Base-by-base conservation (phyloP, 2,888 invertebrate species). In the Drosophila mayaguana region DNA sequence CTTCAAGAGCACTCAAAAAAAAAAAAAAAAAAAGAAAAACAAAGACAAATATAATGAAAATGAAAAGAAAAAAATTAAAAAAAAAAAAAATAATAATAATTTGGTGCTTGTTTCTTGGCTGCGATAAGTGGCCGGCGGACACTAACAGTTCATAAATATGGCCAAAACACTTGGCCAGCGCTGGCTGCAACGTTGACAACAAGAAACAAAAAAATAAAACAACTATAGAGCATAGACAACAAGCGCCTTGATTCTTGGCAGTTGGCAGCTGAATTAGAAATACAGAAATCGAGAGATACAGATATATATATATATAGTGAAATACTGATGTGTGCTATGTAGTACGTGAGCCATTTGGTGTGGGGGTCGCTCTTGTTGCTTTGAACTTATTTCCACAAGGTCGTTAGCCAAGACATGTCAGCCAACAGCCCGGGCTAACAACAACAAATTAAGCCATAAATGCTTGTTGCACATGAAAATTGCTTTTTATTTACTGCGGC, bases 321-420 rank as follows among this genome's bases (percentile, higher is more conserved):
- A 56, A 55, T 38, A 63, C 82, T 73, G 55, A 75, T 77, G 77
- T 80, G 40, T 54, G 55, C 32, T 80, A 22, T 53, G 55, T 43
- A 80, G 32, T 32, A 32, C 83, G 83, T 84, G 84, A 65, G 84
- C 51, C 75, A 70, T 60, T 73, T 66, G 68, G 66, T 84, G 87
- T 88, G 87, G 89, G 87, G 87, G 89, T 84, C 87, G 87, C 85
- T 82, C 85, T 88, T 84, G 88, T 89, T 80, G 88, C 86, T 86
- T 86, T 86, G 86, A 86, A 86, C 86, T 86, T 89, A 89, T 89
- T 86, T 89, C 64, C 76, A 83, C 86, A 86, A 86, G 86, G 86
- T 89, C 89, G 84, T 76, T 81, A 63, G 65, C 68, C 73, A 80
- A 75, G 80, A 78, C 77, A 78, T 80, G 76, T 61, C 66, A 76